These are phyloP conservation scores for Alauda arvensis DNA, from an alignment of 2,797 vertebrate species.

Conservation along the genomic window DNA sequence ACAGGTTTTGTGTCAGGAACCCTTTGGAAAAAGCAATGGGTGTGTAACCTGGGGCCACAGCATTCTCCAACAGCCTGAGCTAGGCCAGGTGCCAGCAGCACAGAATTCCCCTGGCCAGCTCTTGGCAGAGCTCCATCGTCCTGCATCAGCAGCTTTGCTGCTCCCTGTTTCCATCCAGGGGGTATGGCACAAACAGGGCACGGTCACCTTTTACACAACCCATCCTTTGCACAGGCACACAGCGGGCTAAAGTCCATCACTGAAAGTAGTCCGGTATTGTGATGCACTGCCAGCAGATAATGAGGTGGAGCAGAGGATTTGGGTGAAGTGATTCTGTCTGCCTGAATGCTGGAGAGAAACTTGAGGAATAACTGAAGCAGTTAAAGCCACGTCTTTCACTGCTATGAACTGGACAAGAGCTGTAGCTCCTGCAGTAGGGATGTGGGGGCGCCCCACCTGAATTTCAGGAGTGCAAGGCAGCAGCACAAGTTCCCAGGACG, in stretches of 20 bases:
- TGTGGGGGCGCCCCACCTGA: not conserved
- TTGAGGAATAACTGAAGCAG: not conserved
- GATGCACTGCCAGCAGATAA: not conserved
- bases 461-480: not conserved
- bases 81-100: not conserved
- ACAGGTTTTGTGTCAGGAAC: not conserved
- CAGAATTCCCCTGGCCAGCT: not conserved
- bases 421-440: not conserved
- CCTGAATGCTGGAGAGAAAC: not conserved
- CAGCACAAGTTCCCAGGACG: not conserved
- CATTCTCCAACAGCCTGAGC: not conserved
- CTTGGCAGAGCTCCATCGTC: not conserved
- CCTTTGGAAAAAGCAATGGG: not conserved
- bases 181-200: not conserved
- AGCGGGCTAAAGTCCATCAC: not conserved
- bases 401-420: not conserved
- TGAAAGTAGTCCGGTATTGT: not conserved
- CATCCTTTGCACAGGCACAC: rapidly evolving
- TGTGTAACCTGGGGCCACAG: not conserved
- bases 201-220: rapidly evolving
- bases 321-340: not conserved
- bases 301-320: not conserved
- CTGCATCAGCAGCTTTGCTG: not conserved
- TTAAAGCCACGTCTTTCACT: not conserved
- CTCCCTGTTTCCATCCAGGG: not conserved